These are phyloP conservation scores for Myocastor coypus DNA, from an alignment of 2,113 vertebrate species.

Conservation along the genomic window DNA sequence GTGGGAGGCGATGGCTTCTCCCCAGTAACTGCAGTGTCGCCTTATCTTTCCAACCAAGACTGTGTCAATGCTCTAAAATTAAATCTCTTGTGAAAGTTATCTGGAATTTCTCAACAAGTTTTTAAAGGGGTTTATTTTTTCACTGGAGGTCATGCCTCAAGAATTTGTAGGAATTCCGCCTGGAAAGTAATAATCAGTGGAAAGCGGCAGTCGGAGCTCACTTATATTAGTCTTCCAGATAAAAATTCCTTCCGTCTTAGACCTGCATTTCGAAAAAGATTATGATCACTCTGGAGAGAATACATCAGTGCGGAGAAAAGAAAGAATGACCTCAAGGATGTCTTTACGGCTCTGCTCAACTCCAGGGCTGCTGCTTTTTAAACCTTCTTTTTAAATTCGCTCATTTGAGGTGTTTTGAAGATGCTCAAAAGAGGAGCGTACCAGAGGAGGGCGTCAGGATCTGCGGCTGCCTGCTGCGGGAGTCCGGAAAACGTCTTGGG, in stretches of 20 bases:
- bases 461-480: constrained; percentile 48
- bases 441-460: constrained; percentile 60
- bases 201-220: constrained; percentile 95
- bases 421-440: constrained; percentile 55
- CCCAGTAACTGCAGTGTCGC: constrained; percentile 89
- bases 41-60: constrained; percentile 90
- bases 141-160: constrained; percentile 92
- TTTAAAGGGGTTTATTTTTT: constrained; percentile 92
- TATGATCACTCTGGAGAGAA: constrained; percentile 93
- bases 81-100: constrained; percentile 92
- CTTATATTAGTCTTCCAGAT: constrained; percentile 95
- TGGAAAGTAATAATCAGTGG: constrained; percentile 96
- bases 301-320: constrained; percentile 86
- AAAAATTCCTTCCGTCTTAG: constrained; percentile 98
- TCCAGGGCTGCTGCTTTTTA: constrained; percentile 68
- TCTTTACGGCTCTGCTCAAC: constrained; percentile 80
- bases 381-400: constrained; percentile 64
- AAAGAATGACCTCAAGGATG: constrained; percentile 85
- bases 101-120: constrained; percentile 94
- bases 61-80: constrained; percentile 92
- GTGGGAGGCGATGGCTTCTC: constrained; percentile 90
- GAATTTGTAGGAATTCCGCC: constrained; percentile 94
- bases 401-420: constrained; percentile 76
- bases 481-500: constrained; percentile 56
- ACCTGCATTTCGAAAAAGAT: constrained; percentile 93